phyloP scores from a whole-genome alignment of 2,888 invertebrate species.

The Melolontha melolontha region DNA sequence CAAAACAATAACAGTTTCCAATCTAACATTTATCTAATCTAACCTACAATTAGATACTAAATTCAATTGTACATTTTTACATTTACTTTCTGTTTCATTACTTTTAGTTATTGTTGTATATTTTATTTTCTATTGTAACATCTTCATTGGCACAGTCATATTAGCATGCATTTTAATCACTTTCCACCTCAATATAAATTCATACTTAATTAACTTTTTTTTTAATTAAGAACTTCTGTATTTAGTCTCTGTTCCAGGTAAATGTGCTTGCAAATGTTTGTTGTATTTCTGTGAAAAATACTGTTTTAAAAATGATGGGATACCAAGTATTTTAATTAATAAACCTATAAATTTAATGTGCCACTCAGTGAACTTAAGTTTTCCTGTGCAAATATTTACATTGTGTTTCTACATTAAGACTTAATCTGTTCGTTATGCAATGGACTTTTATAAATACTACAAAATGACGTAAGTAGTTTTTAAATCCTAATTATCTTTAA shows the following conservation, averaged over 20 bases:
- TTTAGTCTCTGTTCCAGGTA: slow-evolving; percentile 29
- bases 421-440: slow-evolving; percentile 2
- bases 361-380: slow-evolving; percentile 19
- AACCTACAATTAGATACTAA: too few species aligned
- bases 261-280: background rate
- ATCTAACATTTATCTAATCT: background rate
- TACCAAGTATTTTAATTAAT: slow-evolving; percentile 1
- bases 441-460: slow-evolving; percentile 14
- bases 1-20: background rate
- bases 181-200: slow-evolving; percentile 1
- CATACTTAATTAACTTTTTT: background rate
- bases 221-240: background rate
- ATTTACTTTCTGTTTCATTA: too few species aligned
- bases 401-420: slow-evolving; percentile 4
- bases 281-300: background rate
- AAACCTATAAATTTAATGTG: slow-evolving; percentile 9
- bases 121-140: too few species aligned
- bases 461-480: slow-evolving; percentile 12
- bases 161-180: slow-evolving; percentile 14
- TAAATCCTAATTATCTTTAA: too few species aligned
- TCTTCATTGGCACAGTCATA: background rate
- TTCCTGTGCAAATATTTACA: slow-evolving; percentile 13
- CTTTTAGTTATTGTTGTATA: too few species aligned
- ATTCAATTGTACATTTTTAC: too few species aligned
- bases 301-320: slow-evolving; percentile 4